Conservation (phyloP, 2,113 vertebrate genomes). For the Elephas maximus region DNA sequence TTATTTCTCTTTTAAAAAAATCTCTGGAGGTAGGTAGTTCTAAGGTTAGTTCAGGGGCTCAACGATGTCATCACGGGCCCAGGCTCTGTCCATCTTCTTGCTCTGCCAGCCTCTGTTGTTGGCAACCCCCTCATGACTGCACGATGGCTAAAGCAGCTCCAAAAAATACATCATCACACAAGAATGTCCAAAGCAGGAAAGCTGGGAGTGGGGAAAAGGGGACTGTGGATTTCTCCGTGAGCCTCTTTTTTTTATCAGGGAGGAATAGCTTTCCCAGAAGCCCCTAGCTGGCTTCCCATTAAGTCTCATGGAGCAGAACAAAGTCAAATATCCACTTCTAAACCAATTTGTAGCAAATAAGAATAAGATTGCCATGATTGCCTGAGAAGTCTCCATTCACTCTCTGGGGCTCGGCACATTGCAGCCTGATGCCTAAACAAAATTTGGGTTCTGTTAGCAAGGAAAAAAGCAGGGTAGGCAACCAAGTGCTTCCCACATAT, state of each 20-base stretch:
- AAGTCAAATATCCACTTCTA: not conserved
- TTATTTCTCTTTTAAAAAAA: slow-evolving; percentile 19
- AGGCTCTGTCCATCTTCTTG: not conserved
- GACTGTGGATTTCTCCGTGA: not conserved
- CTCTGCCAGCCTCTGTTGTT: not conserved
- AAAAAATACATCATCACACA: not conserved
- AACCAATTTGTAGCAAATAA: not conserved
- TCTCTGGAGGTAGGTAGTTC: not conserved
- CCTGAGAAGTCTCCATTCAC: not conserved
- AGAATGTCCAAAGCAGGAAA: not conserved
- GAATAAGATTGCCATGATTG: not conserved
- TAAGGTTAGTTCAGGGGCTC: not conserved
- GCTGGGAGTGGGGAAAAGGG: not conserved
- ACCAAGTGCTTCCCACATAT: not conserved
- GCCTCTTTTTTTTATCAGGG: not conserved
- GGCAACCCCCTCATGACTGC: not conserved
- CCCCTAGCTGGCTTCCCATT: not conserved
- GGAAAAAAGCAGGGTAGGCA: not conserved
- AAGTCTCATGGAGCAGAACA: not conserved
- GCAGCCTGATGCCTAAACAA: not conserved
- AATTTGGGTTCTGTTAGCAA: not conserved
- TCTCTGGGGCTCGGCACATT: not conserved
- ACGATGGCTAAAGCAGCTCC: not conserved
- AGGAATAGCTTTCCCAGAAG: not conserved
- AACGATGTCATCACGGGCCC: not conserved